Base-by-base conservation (phyloP, 2,797 vertebrate genomes). In the Bovichtus diacanthus region DNA sequence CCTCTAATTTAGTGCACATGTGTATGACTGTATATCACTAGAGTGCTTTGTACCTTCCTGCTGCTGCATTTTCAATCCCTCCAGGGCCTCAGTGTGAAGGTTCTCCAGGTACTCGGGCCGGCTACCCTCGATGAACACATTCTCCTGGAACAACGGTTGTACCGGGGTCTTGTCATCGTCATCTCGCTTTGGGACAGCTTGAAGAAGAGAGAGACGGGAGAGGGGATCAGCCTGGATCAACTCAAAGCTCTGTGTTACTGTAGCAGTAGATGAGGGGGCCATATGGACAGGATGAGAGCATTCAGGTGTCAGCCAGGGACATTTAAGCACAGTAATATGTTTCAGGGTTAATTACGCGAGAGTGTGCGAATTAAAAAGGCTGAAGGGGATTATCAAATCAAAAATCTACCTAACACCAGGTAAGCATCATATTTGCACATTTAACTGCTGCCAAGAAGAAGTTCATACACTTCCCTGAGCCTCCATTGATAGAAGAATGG, bases 51-150 rank as follows among this genome's bases (percentile, higher is more conserved):
- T 93, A 99, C 98, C 98, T 94, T 98, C 96, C 82, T 96, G 94
- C 91, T 97, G 98, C 61, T 96, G 93, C 83, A 97, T 96, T 87
- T 97, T 98, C 46, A 99, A 91, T 2, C 97, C 97, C 70, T 97
- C 94, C 91, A 95, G 96, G 10, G 98, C 98, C 93, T 99, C 97
- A 0, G 83, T 95, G 93, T 99, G 97, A 64, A 99, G 95, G 85
- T 98, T 97, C 83, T 98, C 96, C 77, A 99, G 90, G 88, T 98
- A 96, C 25, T 96, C 93, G 10, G 94, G 90, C 4, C 96, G 95
- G 74, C 94, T 95, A 18, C 90, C 90, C 88, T 99, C 97, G 55
- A 97, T 96, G 92, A 99, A 99, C 65, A 98, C 95, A 12, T 99
- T 99, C 92, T 99, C 96, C 80, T 95, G 95, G 43, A 95, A 89